Percentiles rank a stretch among this genome's conserved stretches.
phyloP scores from a whole-genome alignment of 2,888 invertebrate species.

The Pyrocoelia pectoralis region DNA sequence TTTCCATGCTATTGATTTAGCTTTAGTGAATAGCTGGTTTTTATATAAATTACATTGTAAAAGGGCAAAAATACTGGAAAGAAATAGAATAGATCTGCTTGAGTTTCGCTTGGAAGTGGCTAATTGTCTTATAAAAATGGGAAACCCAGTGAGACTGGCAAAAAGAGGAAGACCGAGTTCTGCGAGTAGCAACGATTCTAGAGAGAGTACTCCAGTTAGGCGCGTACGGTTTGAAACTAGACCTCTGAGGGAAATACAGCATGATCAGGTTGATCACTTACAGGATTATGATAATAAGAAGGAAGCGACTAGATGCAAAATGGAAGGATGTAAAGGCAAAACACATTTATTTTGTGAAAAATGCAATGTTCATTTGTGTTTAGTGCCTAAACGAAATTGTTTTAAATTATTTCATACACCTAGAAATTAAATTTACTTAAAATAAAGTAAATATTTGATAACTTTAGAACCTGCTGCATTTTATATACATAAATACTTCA shows the following conservation, averaged over 20 bases:
- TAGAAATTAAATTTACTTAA: too few species aligned
- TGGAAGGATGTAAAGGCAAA: too few species aligned
- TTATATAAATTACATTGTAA: conserved; percentile 34
- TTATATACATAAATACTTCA: too few species aligned
- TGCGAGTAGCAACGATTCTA: neutral
- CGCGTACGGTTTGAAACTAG: neutral
- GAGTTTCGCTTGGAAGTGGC: neutral
- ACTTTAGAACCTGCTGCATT: too few species aligned
- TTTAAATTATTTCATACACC: too few species aligned
- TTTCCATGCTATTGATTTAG: conserved; percentile 41
- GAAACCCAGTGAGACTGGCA: neutral
- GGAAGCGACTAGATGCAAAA: conserved; percentile 35
- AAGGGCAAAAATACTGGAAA: neutral
- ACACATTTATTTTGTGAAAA: conserved; percentile 18
- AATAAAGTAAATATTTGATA: too few species aligned
- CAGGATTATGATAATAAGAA: conserved; percentile 30
- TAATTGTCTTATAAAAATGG: neutral
- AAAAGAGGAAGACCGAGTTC: conserved; percentile 11
- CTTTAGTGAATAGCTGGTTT: conserved; percentile 41
- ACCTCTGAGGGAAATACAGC: conserved; percentile 32
- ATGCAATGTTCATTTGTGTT: conserved; percentile 35
- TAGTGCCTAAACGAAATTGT: too few species aligned
- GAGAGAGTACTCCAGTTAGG: neutral
- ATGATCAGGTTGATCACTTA: conserved; percentile 35
- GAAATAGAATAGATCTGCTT: conserved; percentile 7